Base-by-base conservation (phyloP, 2,888 invertebrate genomes). In the Eupithecia vulgata region DNA sequence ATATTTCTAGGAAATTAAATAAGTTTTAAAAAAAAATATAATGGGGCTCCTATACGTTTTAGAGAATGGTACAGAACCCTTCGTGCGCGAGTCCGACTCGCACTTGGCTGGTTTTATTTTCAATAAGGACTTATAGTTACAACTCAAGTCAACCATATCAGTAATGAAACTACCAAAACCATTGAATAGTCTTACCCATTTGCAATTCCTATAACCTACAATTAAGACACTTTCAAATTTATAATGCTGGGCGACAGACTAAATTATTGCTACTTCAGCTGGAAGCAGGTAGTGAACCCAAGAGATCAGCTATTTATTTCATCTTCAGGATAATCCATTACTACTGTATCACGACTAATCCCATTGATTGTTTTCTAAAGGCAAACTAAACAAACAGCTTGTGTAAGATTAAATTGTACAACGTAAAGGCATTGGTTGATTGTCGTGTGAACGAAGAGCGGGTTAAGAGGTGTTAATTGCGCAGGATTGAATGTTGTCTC, bases 391-490 rank as follows among this genome's bases (percentile, higher is more conserved):
- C 78, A 80, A 80, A 77, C 80, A 80, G 80, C 76, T 78, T 73
- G 75, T 68, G 67, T 70, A 76, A 84, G 86, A 91, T 91, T 90
- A 90, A 87, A 88, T 85, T 87, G 86, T 88, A 86, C 83, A 84
- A 85, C 83, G 83, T 80, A 78, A 80, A 79, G 81, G 81, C 80
- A 77, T 81, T 76, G 77, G 78, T 78, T 91, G 91, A 95, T 95
- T 93, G 92, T 85, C 95, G 95, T 95, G 95, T 92, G 95, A 95
- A 93, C 93, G 87, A 68, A 82, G 89, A 89, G 82, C 92, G 94
- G 94, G 95, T 95, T 94, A 94, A 94, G 91, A 94, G 94, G 95
- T 95, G 95, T 95, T 95, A 95, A 95, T 94, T 95, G 94, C 90
- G 87, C 88, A 92, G 93, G 95, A 95, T 94, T 95, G 95, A 93